Percentiles rank a stretch among this genome's conserved stretches.
Conservation (phyloP, 2,888 invertebrate species). For the Acleris holmiana region DNA sequence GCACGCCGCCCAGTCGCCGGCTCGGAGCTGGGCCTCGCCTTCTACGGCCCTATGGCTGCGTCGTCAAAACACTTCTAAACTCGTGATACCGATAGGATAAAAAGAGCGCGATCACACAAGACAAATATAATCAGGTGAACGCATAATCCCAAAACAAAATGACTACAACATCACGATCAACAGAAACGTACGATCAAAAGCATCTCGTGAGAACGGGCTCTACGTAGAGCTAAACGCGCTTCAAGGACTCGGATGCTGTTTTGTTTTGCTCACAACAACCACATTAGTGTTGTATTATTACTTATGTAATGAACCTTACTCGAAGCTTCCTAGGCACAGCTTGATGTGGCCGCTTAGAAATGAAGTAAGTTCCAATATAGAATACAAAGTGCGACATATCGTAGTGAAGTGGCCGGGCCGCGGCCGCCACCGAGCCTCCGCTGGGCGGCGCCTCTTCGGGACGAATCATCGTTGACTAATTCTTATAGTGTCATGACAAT, state of each 20-base stretch:
- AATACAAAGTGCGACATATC: slow-evolving; percentile 73
- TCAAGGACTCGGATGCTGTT: slow-evolving; percentile 18
- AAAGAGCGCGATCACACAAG: slow-evolving; percentile 3
- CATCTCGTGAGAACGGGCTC: too few relatives aligned
- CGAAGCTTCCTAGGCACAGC: slow-evolving; percentile 31
- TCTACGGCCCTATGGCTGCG: slow-evolving; percentile 45
- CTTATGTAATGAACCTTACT: too few relatives aligned
- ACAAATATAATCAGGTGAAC: too few relatives aligned
- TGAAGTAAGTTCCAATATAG: slow-evolving; percentile 47
- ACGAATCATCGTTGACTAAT: slow-evolving; percentile 79
- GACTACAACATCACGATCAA: too few relatives aligned
- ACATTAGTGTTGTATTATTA: slow-evolving; percentile 30
- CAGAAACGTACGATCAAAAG: too few relatives aligned
- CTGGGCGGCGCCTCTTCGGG: slow-evolving; percentile 55
- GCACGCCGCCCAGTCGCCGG: slow-evolving; percentile 59
- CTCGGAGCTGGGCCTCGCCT: slow-evolving; percentile 56
- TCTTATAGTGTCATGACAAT: slow-evolving; percentile 82
- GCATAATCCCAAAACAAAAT: too few relatives aligned
- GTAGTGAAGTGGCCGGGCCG: slow-evolving; percentile 65
- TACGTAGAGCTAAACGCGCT: background rate
- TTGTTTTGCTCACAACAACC: slow-evolving; percentile 32
- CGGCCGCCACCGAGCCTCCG: slow-evolving; percentile 48
- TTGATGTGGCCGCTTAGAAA: slow-evolving; percentile 34
- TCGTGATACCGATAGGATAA: slow-evolving; percentile 8
- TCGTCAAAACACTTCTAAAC: slow-evolving; percentile 13